Evolutionary conservation across 2,113 vertebrate species (phyloP).

Genomic region (Noturus placidus): DNA sequence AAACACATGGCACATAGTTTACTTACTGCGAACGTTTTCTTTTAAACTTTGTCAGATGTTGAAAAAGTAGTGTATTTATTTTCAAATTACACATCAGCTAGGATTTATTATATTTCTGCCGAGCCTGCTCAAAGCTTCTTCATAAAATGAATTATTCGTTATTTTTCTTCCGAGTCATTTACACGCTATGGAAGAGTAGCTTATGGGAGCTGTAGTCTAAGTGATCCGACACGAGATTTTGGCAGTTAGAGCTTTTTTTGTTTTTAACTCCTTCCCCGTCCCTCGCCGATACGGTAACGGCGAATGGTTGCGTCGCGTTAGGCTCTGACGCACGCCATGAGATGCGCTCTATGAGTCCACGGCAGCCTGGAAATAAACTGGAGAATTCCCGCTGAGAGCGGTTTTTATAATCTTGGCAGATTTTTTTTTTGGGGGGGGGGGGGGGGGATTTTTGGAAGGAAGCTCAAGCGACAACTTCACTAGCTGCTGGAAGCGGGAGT

Average conservation of each 20-base stretch:
- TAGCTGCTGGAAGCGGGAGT: constrained; percentile 47
- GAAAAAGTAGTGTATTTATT: constrained; percentile 80
- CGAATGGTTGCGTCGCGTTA: constrained; percentile 56
- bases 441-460: background rate
- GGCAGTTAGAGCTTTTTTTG: constrained; percentile 77
- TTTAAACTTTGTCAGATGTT: constrained; percentile 69
- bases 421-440: background rate
- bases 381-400: background rate
- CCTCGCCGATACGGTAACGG: constrained; percentile 67
- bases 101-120: constrained; percentile 81
- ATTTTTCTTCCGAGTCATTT: constrained; percentile 69
- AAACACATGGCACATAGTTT: constrained; percentile 90
- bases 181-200: constrained; percentile 79
- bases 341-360: constrained; percentile 52
- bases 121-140: constrained; percentile 92
- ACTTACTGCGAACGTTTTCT: constrained; percentile 76
- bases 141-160: constrained; percentile 73
- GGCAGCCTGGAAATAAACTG: background rate
- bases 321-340: constrained; percentile 54
- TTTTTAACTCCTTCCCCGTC: background rate
- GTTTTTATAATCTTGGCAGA: background rate
- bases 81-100: constrained; percentile 80
- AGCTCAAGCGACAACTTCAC: constrained; percentile 11
- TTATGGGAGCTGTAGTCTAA: constrained; percentile 70
- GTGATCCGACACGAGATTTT: constrained; percentile 70